Evolutionary conservation across 2,797 vertebrate genomes (phyloP).

Genomic region (Cygnus olor): DNA sequence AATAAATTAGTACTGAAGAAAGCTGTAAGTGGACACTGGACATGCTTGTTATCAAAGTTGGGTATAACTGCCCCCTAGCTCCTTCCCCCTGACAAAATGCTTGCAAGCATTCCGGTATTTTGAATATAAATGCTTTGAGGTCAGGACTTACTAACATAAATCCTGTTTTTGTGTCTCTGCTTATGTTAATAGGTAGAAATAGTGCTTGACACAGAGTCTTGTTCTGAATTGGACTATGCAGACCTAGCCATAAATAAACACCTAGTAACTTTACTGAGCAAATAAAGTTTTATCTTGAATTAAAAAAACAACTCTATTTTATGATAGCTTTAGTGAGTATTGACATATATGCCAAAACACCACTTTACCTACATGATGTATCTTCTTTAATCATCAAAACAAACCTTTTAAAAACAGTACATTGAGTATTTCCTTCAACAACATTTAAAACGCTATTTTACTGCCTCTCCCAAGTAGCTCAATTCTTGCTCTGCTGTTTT

Average conservation of each 20-base stretch:
- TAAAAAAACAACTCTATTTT: neutral
- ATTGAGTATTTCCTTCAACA: neutral
- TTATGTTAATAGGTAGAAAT: neutral
- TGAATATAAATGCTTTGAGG: neutral
- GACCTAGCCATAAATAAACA: neutral
- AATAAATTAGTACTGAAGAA: neutral
- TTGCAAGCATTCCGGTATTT: neutral
- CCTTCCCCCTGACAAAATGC: neutral
- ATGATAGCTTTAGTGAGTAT: neutral
- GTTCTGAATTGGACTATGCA: neutral
- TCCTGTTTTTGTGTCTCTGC: too few relatives aligned
- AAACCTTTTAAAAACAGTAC: neutral
- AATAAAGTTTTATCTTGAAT: neutral
- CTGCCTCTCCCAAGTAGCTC: conserved; percentile 53
- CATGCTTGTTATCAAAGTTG: neutral
- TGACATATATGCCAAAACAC: neutral
- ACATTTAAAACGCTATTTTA: conserved; percentile 4
- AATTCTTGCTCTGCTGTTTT: conserved; percentile 54
- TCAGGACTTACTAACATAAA: neutral
- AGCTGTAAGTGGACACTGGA: conserved; percentile 3
- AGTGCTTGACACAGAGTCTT: neutral
- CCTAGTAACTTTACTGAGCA: neutral
- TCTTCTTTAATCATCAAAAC: neutral
- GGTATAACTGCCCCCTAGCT: neutral
- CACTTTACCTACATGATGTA: neutral